phyloP scores from a whole-genome alignment of 1,140 invertebrate species.

The Drosophila truncata region DNA sequence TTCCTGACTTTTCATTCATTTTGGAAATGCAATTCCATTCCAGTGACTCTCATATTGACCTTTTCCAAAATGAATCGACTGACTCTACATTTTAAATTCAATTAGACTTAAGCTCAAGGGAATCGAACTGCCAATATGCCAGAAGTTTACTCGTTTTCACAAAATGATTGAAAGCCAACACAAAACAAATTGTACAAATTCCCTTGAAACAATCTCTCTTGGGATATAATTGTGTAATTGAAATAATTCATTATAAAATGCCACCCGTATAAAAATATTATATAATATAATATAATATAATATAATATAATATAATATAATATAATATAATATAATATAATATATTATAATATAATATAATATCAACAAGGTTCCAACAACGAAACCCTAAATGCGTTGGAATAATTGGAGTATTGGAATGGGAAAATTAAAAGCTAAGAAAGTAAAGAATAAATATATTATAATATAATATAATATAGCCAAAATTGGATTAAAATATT shows the following conservation, averaged over 20 bases:
- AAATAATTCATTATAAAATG: not conserved
- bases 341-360: too few species aligned
- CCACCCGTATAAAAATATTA: not conserved
- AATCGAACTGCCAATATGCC: constrained; percentile 5
- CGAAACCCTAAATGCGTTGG: too few species aligned
- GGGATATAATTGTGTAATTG: not conserved
- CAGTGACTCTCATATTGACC: not conserved
- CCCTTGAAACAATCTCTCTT: not conserved
- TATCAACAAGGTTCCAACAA: too few species aligned
- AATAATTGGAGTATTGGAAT: not conserved
- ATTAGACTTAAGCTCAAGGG: constrained; percentile 10
- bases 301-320: not conserved
- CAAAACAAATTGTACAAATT: not conserved
- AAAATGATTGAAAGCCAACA: not conserved
- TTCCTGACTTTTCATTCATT: not conserved
- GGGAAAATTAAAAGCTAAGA: not conserved
- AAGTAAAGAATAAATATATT: too few species aligned
- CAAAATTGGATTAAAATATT: too few species aligned
- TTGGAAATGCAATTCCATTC: not conserved
- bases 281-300: not conserved
- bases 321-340: too few species aligned
- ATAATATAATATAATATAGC: too few species aligned
- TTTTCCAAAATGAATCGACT: constrained; percentile 1
- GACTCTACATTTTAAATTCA: constrained; percentile 14
- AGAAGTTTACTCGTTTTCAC: constrained; percentile 4